Evolutionary conservation across 1,140 invertebrate species (phyloP).

Genomic region (Calliopsis andreniformis): DNA sequence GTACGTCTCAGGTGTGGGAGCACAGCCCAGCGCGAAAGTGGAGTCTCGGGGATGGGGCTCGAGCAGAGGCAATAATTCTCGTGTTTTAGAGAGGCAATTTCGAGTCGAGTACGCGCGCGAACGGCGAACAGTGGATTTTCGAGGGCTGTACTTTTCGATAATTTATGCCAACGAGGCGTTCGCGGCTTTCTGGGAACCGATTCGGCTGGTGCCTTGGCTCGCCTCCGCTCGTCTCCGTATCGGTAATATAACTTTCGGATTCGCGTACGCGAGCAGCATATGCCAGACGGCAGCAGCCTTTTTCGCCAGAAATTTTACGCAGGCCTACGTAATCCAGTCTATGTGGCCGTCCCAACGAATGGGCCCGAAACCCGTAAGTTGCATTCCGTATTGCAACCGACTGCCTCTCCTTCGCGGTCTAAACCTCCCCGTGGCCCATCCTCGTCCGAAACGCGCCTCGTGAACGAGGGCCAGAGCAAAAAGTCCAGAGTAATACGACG

Average conservation of each 20-base stretch:
- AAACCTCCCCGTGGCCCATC: no score
- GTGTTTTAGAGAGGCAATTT: conserved; percentile 65
- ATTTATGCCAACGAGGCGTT: conserved; percentile 59
- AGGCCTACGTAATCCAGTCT: neutral
- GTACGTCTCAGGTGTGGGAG: neutral
- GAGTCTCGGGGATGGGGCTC: conserved; percentile 25
- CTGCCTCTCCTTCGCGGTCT: no score
- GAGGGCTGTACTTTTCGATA: conserved; percentile 64
- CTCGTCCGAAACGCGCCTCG: no score
- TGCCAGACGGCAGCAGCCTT: neutral
- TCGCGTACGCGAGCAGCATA: conserved; percentile 21
- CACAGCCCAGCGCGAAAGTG: neutral
- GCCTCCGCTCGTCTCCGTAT: conserved; percentile 26
- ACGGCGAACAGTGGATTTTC: conserved; percentile 50
- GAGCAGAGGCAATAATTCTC: conserved; percentile 64
- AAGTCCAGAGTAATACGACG: neutral
- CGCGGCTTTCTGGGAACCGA: conserved; percentile 49
- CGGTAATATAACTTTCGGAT: conserved; percentile 37
- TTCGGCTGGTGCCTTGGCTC: neutral
- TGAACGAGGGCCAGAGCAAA: neutral
- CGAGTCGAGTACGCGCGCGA: conserved; percentile 44
- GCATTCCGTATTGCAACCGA: conserved; percentile 5
- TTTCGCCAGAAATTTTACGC: conserved; percentile 25
- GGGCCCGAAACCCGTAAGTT: neutral
- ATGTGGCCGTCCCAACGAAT: neutral